Evolutionary conservation across 2,888 invertebrate genomes (phyloP), one percentile per base, ranked within the genome.

Genomic region (Drosophila quinaria): DNA sequence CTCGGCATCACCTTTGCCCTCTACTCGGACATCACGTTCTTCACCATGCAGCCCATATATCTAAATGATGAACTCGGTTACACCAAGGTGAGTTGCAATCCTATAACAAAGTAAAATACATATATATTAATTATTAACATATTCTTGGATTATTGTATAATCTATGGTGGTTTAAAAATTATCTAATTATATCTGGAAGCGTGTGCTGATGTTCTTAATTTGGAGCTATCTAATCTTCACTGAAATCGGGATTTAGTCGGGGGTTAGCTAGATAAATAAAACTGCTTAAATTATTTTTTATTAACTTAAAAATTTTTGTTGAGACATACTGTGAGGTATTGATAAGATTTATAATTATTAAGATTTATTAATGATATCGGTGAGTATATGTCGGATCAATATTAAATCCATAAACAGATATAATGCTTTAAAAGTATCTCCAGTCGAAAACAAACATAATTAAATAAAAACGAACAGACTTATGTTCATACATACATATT

Each of bases 11-110:
- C 96, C 0, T 93, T 96, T 63, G 94, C 95, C 4, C 94, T 95
- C 69, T 95, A 95, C 63, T 94, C 96, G 5, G 96, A 96, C 90
- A 93, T 95, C 44, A 95, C 95, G 0, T 96, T 96, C 90, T 94
- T 95, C 77, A 95, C 95, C 0, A 88, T 96, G 55, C 94, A 96
- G 70, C 96, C 96, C 0, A 86, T 96, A 80, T 93, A 93, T 69
- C 77, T 93, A 3, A 91, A 92, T 22, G 22, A 22, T 35, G 91
- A 92, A 22, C 63, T 93, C 61, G 89, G 91, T 0, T 92, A 90
- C 65, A 80, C 54, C 42, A 91, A 89, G 89, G 93, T 92, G 44
- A 72, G 79, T 58, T 10, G 6, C 4, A 41, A 22, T 17, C 11
- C 6, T 3, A 35, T 2, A 25, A 6, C 19, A 25, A 11, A 15